These are phyloP conservation scores for Bujurquina vittata DNA, from an alignment of 2,113 vertebrate genomes.

Conservation along the genomic window DNA sequence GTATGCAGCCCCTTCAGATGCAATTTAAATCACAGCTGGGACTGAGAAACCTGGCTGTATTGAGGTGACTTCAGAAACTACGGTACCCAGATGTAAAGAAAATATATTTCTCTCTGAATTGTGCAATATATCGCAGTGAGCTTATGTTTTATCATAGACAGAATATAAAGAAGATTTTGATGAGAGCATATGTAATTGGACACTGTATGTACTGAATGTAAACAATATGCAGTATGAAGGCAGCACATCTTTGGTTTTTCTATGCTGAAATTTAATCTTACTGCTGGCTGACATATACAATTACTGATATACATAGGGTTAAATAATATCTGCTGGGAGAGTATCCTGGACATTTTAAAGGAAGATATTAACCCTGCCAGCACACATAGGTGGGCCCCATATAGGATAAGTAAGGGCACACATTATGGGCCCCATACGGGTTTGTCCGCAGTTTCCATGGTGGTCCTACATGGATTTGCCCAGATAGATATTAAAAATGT, in stretches of 20 bases:
- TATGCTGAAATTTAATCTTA: background rate
- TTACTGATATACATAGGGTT: background rate
- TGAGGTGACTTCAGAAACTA: background rate
- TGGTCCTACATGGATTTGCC: too few species aligned
- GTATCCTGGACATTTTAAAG: background rate
- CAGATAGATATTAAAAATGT: too few species aligned
- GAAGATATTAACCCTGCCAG: too few species aligned
- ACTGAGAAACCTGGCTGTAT: background rate
- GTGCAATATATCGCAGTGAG: background rate
- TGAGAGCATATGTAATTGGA: background rate
- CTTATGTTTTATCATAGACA: background rate
- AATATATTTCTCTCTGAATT: background rate
- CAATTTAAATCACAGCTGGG: background rate
- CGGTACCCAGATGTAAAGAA: background rate
- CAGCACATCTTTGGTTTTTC: background rate
- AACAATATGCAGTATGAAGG: background rate
- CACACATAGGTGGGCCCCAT: too few species aligned
- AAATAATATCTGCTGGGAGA: background rate
- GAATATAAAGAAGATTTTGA: background rate
- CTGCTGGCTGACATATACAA: fast-evolving
- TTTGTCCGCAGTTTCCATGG: too few species aligned
- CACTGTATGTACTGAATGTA: background rate
- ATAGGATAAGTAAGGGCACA: too few species aligned
- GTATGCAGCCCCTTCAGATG: background rate
- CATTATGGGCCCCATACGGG: too few species aligned